Percentiles rank a stretch among this genome's conserved stretches.
These are phyloP conservation scores for Solenopsis fugax DNA, from an alignment of 1,140 invertebrate genomes.

Conservation along the genomic window DNA sequence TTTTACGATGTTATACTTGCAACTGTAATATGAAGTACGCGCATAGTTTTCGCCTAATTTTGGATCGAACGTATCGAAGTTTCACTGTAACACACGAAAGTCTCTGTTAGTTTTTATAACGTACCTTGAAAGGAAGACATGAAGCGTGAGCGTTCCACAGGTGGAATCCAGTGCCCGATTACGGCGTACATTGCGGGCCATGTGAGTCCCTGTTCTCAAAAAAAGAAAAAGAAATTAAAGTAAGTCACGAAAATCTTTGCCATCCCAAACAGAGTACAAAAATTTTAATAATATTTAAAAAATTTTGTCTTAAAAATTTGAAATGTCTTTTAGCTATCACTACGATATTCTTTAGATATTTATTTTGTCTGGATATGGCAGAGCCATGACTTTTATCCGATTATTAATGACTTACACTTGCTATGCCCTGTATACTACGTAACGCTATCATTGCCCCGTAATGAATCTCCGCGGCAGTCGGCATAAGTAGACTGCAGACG, in stretches of 20 bases:
- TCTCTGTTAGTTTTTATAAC: slow-evolving; percentile 74
- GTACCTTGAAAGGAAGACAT: slow-evolving; percentile 92
- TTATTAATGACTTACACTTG: slow-evolving; percentile 68
- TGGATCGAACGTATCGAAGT: slow-evolving; percentile 81
- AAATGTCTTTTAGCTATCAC: not conserved
- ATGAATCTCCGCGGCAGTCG: slow-evolving; percentile 88
- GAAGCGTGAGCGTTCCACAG: slow-evolving; percentile 91
- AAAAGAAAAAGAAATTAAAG: slow-evolving; percentile 1
- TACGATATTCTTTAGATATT: not conserved
- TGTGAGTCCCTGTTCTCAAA: slow-evolving; percentile 90
- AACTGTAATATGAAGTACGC: slow-evolving; percentile 31
- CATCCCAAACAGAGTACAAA: not conserved
- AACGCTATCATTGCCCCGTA: slow-evolving; percentile 88
- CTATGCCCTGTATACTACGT: slow-evolving; percentile 84
- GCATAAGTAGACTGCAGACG: slow-evolving; percentile 90
- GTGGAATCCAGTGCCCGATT: slow-evolving; percentile 94
- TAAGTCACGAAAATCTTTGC: not conserved
- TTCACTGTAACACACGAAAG: slow-evolving; percentile 86
- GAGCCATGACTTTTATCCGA: not conserved
- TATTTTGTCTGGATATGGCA: not conserved
- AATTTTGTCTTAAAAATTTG: not conserved
- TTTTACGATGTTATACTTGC: slow-evolving; percentile 27
- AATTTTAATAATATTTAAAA: not conserved
- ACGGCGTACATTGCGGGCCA: slow-evolving; percentile 95
- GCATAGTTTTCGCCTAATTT: slow-evolving; percentile 47